Evolutionary conservation across 2,113 vertebrate species (phyloP), one percentile per base, ranked within the genome.

Genomic region (Podiceps cristatus): DNA sequence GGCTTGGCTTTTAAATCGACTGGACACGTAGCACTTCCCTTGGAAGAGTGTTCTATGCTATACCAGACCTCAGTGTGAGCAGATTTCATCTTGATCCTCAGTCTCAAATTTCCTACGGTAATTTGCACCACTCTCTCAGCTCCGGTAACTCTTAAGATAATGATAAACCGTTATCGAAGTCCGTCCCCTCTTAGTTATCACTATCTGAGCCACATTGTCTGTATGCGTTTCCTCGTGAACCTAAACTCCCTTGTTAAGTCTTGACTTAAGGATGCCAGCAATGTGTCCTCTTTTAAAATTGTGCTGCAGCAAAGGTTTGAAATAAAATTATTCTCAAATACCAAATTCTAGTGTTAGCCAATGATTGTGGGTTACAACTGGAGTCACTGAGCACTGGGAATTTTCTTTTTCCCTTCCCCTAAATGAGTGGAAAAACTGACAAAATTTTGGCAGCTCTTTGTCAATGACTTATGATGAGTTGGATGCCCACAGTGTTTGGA

Each of bases 201-300:
- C 60, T 77, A 31, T 96, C 84, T 83, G 78, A 86, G 89, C 85
- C 87, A 87, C 16, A 24, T 8, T 80, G 37, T 95, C 56, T 93
- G 47, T 93, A 50, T 92, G 60, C 64, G 60, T 96, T 94, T 93
- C 84, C 68, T 82, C 62, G 82, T 88, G 82, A 95, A 94, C 83
- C 50, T 94, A 5, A 96, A 75, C 28, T 86, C 88, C 85, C 76
- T 87, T 86, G n/a, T 74, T 82, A 95, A 94, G 96, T 97, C 97
- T 97, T 97, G 96, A 96, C 95, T 97, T 97, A 98, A 97, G 95
- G 96, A 98, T 97, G 96, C 95, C 95, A 95, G 97, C 95, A 91
- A 90, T 82, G 84, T 97, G 90, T 80, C 88, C 45, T 75, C 49
- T 88, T 95, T 76, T 63, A 86, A 76, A 95, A 94, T 82, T 79